phyloP scores from a whole-genome alignment of 2,797 vertebrate species.

The Pangasius krempfi region DNA sequence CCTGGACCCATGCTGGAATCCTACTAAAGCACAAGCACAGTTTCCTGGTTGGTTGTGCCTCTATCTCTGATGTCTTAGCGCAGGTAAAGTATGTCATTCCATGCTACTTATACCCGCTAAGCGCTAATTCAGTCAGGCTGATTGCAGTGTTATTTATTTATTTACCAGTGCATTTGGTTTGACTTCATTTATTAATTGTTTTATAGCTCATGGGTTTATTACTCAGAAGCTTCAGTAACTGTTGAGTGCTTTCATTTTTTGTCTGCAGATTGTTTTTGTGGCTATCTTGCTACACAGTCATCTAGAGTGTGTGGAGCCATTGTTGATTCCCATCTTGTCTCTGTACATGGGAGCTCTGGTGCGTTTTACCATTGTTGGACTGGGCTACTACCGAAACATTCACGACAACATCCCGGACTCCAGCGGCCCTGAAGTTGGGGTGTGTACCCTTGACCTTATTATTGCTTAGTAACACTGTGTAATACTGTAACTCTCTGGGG shows the following conservation, averaged over 20 bases:
- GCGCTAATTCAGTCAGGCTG: neutral
- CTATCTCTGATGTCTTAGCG: conserved; percentile 96
- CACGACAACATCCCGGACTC: conserved; percentile 94
- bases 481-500: neutral
- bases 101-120: neutral
- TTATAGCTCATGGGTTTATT: neutral
- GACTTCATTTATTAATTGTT: neutral
- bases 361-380: conserved; percentile 90
- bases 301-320: conserved; percentile 91
- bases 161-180: neutral
- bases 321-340: conserved; percentile 95
- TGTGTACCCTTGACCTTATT: conserved; percentile 62
- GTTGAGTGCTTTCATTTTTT: neutral
- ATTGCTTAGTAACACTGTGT: too few species aligned
- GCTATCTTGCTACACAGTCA: conserved; percentile 96
- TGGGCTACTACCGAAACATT: conserved; percentile 94
- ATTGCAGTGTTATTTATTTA: neutral
- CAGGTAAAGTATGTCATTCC: conserved; percentile 78
- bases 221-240: neutral
- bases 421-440: conserved; percentile 93
- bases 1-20: conserved; percentile 98
- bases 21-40: conserved; percentile 98
- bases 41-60: conserved; percentile 96
- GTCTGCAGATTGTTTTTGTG: conserved; percentile 90
- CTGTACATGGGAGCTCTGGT: conserved; percentile 97